Evolutionary conservation across 2,113 vertebrate species (phyloP).

Genomic region (Brienomyrus brachyistius): DNA sequence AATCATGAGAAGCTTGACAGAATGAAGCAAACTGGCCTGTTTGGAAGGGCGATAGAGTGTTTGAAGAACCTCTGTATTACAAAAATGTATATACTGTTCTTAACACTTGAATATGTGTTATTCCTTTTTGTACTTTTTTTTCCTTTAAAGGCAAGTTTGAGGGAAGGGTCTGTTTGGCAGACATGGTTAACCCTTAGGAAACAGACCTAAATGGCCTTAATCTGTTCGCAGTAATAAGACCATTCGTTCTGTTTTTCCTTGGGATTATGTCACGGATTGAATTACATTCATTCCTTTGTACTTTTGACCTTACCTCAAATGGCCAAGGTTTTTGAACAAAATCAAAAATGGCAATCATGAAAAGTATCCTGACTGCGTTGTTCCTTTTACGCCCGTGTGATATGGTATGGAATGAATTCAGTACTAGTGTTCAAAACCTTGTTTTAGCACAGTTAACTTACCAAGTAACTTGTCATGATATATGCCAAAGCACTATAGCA

Average conservation of each 20-base stretch:
- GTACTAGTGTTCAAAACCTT: conserved; percentile 7
- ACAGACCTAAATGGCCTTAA: not conserved
- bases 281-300: conserved; percentile 25
- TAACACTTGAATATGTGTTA: conserved; percentile 34
- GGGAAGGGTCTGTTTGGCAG: conserved; percentile 28
- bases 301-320: conserved; percentile 23
- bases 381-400: not conserved
- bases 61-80: conserved; percentile 38
- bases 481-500: conserved; percentile 20
- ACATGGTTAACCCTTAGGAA: conserved; percentile 10
- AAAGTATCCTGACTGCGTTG: conserved; percentile 5
- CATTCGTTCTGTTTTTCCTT: not conserved
- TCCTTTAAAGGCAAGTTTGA: conserved; percentile 26
- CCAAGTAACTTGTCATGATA: not conserved
- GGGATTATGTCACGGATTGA: conserved; percentile 18
- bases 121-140: conserved; percentile 30
- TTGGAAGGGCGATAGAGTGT: conserved; percentile 28
- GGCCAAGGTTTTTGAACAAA: conserved; percentile 14
- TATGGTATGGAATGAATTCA: conserved; percentile 15
- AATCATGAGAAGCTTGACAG: conserved; percentile 31
- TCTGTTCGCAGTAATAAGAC: conserved; percentile 15
- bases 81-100: conserved; percentile 27
- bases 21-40: conserved; percentile 24
- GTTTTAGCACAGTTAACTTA: conserved; percentile 12
- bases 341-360: conserved; percentile 33